Evolutionary conservation across 2,888 invertebrate genomes (phyloP), one percentile per base, ranked within the genome.

Genomic region (Sphaeridia pumilis): DNA sequence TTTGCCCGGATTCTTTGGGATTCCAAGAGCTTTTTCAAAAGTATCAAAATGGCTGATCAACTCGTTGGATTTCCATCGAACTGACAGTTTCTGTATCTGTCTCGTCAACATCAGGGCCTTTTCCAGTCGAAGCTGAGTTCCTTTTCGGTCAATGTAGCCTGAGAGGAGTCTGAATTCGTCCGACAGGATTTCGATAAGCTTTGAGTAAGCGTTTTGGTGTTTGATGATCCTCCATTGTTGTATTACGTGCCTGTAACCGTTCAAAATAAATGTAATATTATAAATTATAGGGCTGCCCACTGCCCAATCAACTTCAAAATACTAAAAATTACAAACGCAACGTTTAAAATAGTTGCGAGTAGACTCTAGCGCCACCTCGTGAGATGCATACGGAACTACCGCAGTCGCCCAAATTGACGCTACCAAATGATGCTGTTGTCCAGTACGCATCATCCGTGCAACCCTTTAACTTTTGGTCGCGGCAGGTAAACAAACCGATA

Each of bases 31-130:
- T 14, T n/a, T 42, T 53, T 51, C 31, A 24, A 52, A 48, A n/a
- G 47, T 24, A 5, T 14, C 24, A 2, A 49, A 34, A n/a, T 46
- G 53, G 38, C 21, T 12, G 24, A 27, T 38, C 21, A 59, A 60
- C 28, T 57, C 59, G 49, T 64, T 64, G 1, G 31, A 24, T 52
- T 48, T 49, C 64, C 64, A 64, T 34, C 63, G 52, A 20, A 41
- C 41, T 45, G 47, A 49, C 5, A 63, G 21, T 50, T 61, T 63
- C 47, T 55, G 41, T 48, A 64, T 57, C 48, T 56, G 53, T 25
- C 54, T 58, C 25, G 60, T 61, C 4, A 61, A 49, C 57, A 62
- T 55, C 34, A 61, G 46, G 7, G 63, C 64, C 47, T 64, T 64
- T 26, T 64, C 64, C 20, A 55, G 31, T 44, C 57, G 12, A 36